phyloP scores from a whole-genome alignment of 2,113 vertebrate species.

The Hyaena hyaena region DNA sequence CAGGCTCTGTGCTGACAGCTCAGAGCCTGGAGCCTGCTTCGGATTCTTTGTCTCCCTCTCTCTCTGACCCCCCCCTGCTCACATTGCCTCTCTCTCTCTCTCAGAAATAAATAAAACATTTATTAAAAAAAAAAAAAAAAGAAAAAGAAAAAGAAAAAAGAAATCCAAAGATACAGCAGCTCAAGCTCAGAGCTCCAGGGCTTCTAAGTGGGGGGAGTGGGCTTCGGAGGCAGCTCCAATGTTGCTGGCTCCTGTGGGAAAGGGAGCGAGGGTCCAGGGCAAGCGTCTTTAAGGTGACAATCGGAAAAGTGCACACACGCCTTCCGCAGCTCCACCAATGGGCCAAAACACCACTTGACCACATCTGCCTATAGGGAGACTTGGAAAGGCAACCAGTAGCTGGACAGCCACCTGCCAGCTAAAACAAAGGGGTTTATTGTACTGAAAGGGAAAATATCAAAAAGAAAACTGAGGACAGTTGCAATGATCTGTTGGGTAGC shows the following conservation, averaged over 20 bases:
- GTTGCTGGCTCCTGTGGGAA: neutral
- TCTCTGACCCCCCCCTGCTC: too few relatives aligned
- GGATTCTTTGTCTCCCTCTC: too few relatives aligned
- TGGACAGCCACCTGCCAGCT: neutral
- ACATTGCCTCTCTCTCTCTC: too few relatives aligned
- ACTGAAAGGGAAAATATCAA: neutral
- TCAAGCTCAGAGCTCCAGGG: neutral
- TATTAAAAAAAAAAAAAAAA: too few relatives aligned
- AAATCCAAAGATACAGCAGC: neutral
- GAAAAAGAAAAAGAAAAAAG: too few relatives aligned
- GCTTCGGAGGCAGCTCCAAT: rapidly evolving
- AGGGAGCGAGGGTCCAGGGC: neutral
- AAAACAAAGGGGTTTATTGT: neutral
- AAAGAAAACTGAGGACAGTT: neutral
- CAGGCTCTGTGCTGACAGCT: too few relatives aligned
- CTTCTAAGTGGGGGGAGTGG: too few relatives aligned
- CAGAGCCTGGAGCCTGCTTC: too few relatives aligned
- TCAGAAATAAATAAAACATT: too few relatives aligned
- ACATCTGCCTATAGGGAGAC: neutral
- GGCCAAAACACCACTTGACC: neutral
- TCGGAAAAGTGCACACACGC: rapidly evolving
- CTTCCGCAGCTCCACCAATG: neutral
- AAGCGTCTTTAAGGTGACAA: neutral
- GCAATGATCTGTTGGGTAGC: too few relatives aligned
- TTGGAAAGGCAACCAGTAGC: too few relatives aligned